A percentile compares a stretch with the other conserved stretches of the same genome.
Evolutionary conservation across 2,888 invertebrate species (phyloP).

Genomic region (Atrina japonica): DNA sequence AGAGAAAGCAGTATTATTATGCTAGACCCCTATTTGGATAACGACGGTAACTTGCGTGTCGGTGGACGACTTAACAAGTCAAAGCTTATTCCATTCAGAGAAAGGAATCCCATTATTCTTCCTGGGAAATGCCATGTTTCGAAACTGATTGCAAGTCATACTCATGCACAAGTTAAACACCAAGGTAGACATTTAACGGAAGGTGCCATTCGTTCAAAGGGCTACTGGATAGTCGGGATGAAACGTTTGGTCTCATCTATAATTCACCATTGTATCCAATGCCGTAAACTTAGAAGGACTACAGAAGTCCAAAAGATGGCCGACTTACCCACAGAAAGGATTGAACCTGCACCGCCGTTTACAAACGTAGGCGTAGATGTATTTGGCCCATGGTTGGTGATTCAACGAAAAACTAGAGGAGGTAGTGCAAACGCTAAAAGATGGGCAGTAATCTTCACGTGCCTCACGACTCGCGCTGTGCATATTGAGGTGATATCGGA

Average conservation of each 20-base stretch:
- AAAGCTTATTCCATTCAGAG: neutral
- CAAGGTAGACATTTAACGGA: slow-evolving; percentile 13
- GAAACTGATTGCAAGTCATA: neutral
- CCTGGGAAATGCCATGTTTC: slow-evolving; percentile 6
- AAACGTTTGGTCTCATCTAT: slow-evolving; percentile 28
- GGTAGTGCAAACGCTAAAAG: slow-evolving; percentile 43
- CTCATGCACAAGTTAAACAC: slow-evolving; percentile 12
- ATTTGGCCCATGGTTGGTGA: slow-evolving; percentile 48
- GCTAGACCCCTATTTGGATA: slow-evolving; percentile 1
- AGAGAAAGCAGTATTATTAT: neutral
- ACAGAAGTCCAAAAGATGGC: slow-evolving; percentile 40
- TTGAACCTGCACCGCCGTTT: slow-evolving; percentile 41
- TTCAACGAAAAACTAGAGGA: slow-evolving; percentile 45
- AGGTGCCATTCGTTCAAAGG: neutral
- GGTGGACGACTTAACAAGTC: neutral
- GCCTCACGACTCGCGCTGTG: slow-evolving; percentile 44
- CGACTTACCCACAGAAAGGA: slow-evolving; percentile 36
- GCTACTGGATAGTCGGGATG: slow-evolving; percentile 44
- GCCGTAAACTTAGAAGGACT: slow-evolving; percentile 35
- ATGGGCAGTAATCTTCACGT: slow-evolving; percentile 51
- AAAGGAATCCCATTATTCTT: slow-evolving; percentile 3
- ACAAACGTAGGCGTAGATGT: slow-evolving; percentile 46
- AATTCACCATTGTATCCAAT: slow-evolving; percentile 35
- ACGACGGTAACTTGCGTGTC: neutral
- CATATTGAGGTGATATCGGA: slow-evolving; percentile 55